Evolutionary conservation across 2,888 invertebrate genomes (phyloP), one percentile per base, ranked within the genome.

Genomic region (Conus canariensis): DNA sequence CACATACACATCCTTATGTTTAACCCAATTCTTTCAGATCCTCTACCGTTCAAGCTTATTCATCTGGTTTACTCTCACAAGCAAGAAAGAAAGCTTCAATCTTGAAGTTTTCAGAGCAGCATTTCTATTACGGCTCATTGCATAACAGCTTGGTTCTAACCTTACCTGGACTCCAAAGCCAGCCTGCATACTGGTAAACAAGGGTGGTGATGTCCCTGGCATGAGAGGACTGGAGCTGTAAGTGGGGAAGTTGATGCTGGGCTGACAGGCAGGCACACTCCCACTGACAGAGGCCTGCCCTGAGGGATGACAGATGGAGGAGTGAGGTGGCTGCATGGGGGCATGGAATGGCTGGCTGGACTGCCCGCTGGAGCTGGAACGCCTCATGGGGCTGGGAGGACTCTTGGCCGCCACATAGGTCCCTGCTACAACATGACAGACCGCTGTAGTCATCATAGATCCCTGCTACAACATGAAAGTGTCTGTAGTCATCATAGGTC

Each of bases 331-430:
- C 85, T 92, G 92, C 59, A 91, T 90, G 30, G 93, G 93, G 14
- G 91, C 92, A 67, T 93, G 92, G 90, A 92, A 92, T 74, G 92
- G 91, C 90, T 92, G 93, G 64, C 90, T 86, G n/a, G 91, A 82
- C 56, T 80, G 56, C 59, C 88, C 92, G 10, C 85, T 22, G 56
- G 83, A 56, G 82, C 22, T 83, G 12, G 91, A 94, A 96, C 98
- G 98, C 90, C 98, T 97, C 93, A 97, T 96, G 85, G 97, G 97
- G 94, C 96, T 96, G 67, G 97, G 96, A 59, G 97, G 96, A 93
- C 96, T 96, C 94, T 97, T 96, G 93, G 94, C 96, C 91, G 94
- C 95, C 91, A 94, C 95, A 91, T 93, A 95, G 90, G 94, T 95
- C 90, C 95, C 92, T 91, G 95, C 95, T 94, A 88, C 91, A 87